Percentiles rank a stretch among this genome's conserved stretches.
phyloP scores from a whole-genome alignment of 2,888 invertebrate species.

The Tholera decimalis region DNA sequence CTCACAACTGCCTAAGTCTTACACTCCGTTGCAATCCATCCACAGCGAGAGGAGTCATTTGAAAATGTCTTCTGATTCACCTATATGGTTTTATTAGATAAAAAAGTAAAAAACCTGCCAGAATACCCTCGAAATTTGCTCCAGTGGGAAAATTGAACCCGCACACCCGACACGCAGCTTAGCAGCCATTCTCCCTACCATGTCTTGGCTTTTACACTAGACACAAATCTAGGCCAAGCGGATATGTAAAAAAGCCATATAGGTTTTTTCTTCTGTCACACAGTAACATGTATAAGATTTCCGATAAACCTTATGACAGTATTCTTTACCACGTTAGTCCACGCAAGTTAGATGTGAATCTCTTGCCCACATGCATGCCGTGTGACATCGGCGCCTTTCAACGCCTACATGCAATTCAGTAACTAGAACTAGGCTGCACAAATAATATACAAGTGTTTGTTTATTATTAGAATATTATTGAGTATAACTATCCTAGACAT shows the following conservation, averaged over 20 bases:
- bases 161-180: too few species aligned
- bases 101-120: too few species aligned
- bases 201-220: neutral
- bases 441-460: slow-evolving; percentile 30
- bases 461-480: slow-evolving; percentile 27
- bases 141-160: too few species aligned
- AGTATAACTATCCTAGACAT: neutral
- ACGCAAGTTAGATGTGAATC: slow-evolving; percentile 38
- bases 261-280: neutral
- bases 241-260: neutral
- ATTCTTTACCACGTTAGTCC: neutral
- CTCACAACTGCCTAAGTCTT: too few species aligned
- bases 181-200: too few species aligned
- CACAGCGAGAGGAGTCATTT: too few species aligned
- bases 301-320: slow-evolving; percentile 14
- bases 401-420: slow-evolving; percentile 36
- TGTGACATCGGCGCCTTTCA: slow-evolving; percentile 32
- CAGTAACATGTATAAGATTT: slow-evolving; percentile 26
- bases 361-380: slow-evolving; percentile 29
- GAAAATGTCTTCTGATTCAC: too few species aligned
- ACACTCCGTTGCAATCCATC: too few species aligned
- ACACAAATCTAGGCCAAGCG: neutral
- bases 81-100: too few species aligned
- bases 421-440: slow-evolving; percentile 34
- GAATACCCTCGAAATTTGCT: too few species aligned